A percentile compares a stretch with the other conserved stretches of the same genome.
These are phyloP conservation scores for Nasonovia ribisnigri DNA, from an alignment of 2,888 invertebrate species.

Conservation along the genomic window DNA sequence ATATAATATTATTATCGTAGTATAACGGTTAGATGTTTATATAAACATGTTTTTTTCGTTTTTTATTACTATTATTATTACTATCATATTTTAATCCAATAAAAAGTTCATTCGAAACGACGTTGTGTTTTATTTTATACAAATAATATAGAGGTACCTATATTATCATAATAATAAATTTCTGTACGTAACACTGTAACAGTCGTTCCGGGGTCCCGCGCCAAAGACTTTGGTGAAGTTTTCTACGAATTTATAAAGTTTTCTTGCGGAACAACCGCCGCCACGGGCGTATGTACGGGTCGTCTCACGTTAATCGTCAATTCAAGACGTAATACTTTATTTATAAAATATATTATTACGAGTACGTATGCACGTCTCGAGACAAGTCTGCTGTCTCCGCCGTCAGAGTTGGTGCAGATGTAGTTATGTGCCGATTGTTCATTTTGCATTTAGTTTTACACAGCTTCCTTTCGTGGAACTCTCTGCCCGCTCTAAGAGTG, in stretches of 20 bases:
- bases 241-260: neutral
- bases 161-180: neutral
- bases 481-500: neutral
- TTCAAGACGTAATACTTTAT: constrained; percentile 9
- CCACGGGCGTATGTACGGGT: neutral
- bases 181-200: neutral
- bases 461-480: neutral
- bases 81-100: constrained; percentile 38
- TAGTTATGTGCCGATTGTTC: constrained; percentile 4
- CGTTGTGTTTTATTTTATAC: neutral
- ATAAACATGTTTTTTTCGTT: neutral
- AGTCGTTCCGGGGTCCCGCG: neutral
- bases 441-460: constrained; percentile 3
- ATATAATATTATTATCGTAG: neutral
- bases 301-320: constrained; percentile 15
- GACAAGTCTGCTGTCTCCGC: neutral
- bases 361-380: neutral
- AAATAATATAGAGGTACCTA: neutral
- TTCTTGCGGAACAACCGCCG: neutral
- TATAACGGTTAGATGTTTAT: neutral
- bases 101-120: constrained; percentile 6
- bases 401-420: neutral
- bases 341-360: constrained; percentile 2
- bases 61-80: neutral
- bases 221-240: neutral